Base-by-base conservation (phyloP, 2,888 invertebrate genomes). In the Megaustenia siamemsis region DNA sequence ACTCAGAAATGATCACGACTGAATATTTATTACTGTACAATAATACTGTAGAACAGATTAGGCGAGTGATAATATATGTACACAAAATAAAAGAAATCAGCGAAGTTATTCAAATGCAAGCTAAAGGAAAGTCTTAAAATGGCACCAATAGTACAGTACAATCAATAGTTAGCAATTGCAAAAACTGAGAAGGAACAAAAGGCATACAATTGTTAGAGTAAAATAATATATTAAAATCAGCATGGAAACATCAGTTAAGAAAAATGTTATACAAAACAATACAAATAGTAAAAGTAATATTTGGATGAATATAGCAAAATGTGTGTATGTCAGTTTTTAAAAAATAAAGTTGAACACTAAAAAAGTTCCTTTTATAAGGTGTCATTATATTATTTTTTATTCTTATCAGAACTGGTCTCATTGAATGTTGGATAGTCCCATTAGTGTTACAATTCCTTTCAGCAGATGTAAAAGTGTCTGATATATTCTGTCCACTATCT, bases 1-100 rank as follows among this genome's bases (percentile, higher is more conserved):
- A 69, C 38, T 69, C 69, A 28, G 69, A 69, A 24, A 40, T 28
- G 21, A 69, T 18, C 38, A 38, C 18, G 40, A 1, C 21, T 2
- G n/a, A 69, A 69, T 63, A 32, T 63, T 32, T 63, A 69, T 69
- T 24, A 69, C 24, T 69, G 69, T 69, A 69, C n/a, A 69, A 40
- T 69, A 69, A 69, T 69, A 69, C 69, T 69, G 69, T 40, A 5
- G 38, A 69, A 40, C 38, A 40, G 40, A 24, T 18, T 28, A 38
- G 68, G 38, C 35, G 15, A 38, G 6, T 12, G 38, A 40, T 40
- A 69, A 18, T 18, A 40, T 24, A 3, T 40, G 63, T 63, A 63
- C 63, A 63, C 32, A 69, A 40, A 69, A 69, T 24, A 40, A 40
- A 40, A 18, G 24, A 24, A 69, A 38, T 6, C n/a, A 40, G 1